Percentiles rank a stretch among this genome's conserved stretches.
Conservation (phyloP, 2,113 vertebrate species). For the Dicaeum eximium region DNA sequence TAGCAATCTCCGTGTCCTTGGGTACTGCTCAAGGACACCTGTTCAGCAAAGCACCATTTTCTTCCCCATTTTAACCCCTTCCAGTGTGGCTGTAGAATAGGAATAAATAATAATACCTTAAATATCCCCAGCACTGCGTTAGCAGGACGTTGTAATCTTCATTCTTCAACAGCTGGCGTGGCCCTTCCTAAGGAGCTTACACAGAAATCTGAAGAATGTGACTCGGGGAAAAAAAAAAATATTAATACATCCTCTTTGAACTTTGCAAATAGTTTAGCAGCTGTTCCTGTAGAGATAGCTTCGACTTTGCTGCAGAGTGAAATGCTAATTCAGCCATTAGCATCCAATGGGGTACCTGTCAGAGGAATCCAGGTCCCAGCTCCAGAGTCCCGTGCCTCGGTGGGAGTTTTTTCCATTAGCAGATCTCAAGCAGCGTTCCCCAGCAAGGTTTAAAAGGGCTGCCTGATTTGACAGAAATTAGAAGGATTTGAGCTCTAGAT, state of each 20-base stretch:
- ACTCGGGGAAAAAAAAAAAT: background rate
- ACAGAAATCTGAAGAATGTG: slow-evolving; percentile 50
- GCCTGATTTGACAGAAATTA: background rate
- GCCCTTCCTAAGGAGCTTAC: slow-evolving; percentile 60
- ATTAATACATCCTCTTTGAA: slow-evolving; percentile 53
- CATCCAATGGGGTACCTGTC: slow-evolving; percentile 3
- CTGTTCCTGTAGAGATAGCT: slow-evolving; percentile 61
- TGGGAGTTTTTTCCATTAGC: background rate
- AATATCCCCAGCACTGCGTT: background rate
- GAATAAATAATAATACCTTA: background rate
- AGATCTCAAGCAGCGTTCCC: background rate
- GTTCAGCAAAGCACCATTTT: slow-evolving; percentile 76
- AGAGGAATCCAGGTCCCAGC: background rate
- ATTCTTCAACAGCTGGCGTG: slow-evolving; percentile 56
- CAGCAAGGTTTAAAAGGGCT: background rate
- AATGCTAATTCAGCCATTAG: slow-evolving; percentile 54
- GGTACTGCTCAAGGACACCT: slow-evolving; percentile 91
- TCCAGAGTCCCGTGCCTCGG: background rate
- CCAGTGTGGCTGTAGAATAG: background rate
- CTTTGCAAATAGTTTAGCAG: slow-evolving; percentile 65
- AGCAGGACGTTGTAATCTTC: slow-evolving; percentile 42
- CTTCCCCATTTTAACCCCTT: slow-evolving; percentile 77
- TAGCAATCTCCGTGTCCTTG: slow-evolving; percentile 90
- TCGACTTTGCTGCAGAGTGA: slow-evolving; percentile 11
- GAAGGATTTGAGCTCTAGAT: background rate